Base-by-base conservation (phyloP, 2,888 invertebrate genomes). In the Teinopalpus imperialis region DNA sequence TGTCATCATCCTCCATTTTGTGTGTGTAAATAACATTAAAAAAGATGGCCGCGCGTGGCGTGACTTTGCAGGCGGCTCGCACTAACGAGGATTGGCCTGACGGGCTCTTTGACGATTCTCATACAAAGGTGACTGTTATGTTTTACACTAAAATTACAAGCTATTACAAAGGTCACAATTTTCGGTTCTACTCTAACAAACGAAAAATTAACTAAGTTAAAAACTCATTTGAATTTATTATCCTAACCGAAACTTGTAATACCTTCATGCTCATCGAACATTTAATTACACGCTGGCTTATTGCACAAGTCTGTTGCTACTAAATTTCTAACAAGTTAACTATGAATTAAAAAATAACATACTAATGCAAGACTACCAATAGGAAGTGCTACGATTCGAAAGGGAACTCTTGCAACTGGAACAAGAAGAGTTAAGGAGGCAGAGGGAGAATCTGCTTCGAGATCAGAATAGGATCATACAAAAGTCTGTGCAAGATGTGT, bases 381-480 rank as follows among this genome's bases (percentile, higher is more conserved):
- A 92, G 91, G 93, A 94, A 74, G 93, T 95, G 12, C 87, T 95
- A 20, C 92, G 94, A 54, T 94, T 95, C 52, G 95, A 95, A 79
- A 91, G 94, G 30, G 95, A 95, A 75, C 83, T 95, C 1, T 74
- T 94, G 2, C 94, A 95, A 69, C 74, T 94, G 31, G 94, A 95
- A 67, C 93, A 94, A 70, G 95, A 95, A 68, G 94, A 95, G 66
- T 66, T 95, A 6, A 92, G 94, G 53, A 88, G 95, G 1, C 94
- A 94, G 64, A 89, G 94, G 6, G 94, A 93, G 60, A 94, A 93
- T 67, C 78, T 94, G 5, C 80, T 93, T 10, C 90, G 92, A 27
- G 94, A 94, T 63, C 89, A 92, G 61, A 91, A 90, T n/a, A 79
- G 91, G 1, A 80, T 91, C 49, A 82, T 90, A 43, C 90, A 91